These are phyloP conservation scores for Podarcis raffonei DNA, from an alignment of 2,113 vertebrate genomes.

Conservation along the genomic window DNA sequence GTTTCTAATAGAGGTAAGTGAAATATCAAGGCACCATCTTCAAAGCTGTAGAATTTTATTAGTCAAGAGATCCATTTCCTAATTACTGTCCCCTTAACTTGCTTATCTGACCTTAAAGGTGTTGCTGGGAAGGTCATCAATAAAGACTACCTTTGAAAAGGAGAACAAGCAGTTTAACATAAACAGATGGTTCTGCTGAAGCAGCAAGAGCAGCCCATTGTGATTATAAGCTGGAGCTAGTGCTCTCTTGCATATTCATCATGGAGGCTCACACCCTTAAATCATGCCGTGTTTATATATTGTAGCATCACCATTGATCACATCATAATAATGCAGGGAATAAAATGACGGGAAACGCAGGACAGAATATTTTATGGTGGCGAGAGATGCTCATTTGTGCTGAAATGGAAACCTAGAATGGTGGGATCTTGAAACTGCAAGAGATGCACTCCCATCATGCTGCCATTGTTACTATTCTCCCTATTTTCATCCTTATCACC, in stretches of 20 bases:
- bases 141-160: background rate
- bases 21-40: constrained; percentile 41
- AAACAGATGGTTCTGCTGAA: constrained; percentile 9
- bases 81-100: constrained; percentile 19
- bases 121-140: constrained; percentile 4
- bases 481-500: background rate
- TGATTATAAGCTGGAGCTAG: background rate
- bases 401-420: background rate
- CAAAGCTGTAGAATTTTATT: constrained; percentile 17
- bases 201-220: background rate
- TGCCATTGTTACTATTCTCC: no score
- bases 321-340: background rate
- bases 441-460: background rate
- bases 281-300: background rate
- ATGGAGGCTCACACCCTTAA: background rate
- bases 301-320: background rate
- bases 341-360: background rate
- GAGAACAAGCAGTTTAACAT: background rate
- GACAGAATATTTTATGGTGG: background rate
- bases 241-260: background rate
- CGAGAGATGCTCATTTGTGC: background rate
- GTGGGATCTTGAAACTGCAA: background rate
- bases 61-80: constrained; percentile 32
- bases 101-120: constrained; percentile 8
- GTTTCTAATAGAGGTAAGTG: constrained; percentile 20